Base-by-base conservation (phyloP, 2,797 vertebrate genomes). In the Epinephelus awoara region DNA sequence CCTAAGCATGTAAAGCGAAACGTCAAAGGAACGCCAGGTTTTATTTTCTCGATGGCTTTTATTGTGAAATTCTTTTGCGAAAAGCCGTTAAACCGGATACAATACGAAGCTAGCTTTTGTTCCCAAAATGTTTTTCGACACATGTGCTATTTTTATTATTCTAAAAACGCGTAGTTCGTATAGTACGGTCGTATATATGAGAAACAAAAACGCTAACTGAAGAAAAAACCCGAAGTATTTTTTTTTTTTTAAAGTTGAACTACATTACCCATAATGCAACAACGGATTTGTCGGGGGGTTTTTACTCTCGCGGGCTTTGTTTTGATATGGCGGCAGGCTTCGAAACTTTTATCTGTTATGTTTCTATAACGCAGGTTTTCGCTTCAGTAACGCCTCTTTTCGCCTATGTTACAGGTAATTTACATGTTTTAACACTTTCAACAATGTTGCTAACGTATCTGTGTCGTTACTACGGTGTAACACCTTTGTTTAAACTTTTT, bases 261-360 rank as follows among this genome's bases (percentile, higher is more conserved):
- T 85, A 54, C 89, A 76, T 61, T 80, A 72, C 92, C 93, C 92
- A 94, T 0, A 77, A 88, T 91, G 61, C 93, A 80, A 29, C 50
- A 21, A 0, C 3, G 0, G 0, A 0, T 0, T 17, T 27, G 17
- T 59, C 3, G 10, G n/a, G n/a, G n/a, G n/a, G n/a, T 11, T 29
- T 46, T 55, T 23, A 38, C 80, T 94, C 94, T 95, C 95, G 95
- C 95, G 95, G 93, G 95, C 91, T 94, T 92, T 91, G 93, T 90
- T 92, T 93, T 92, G 91, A 85, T 86, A 94, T 95, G 95, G 96
- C 95, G 95, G 94, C 85, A 93, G 87, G 38, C 88, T 95, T 95
- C 73, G 86, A 95, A 94, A 85, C 38, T 73, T 77, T 1, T 55
- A 54, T 64, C 40, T 42, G 50, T 73, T 71, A 38, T 88, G 69